phyloP scores from a whole-genome alignment of 2,113 vertebrate species.

The Spea bombifrons region DNA sequence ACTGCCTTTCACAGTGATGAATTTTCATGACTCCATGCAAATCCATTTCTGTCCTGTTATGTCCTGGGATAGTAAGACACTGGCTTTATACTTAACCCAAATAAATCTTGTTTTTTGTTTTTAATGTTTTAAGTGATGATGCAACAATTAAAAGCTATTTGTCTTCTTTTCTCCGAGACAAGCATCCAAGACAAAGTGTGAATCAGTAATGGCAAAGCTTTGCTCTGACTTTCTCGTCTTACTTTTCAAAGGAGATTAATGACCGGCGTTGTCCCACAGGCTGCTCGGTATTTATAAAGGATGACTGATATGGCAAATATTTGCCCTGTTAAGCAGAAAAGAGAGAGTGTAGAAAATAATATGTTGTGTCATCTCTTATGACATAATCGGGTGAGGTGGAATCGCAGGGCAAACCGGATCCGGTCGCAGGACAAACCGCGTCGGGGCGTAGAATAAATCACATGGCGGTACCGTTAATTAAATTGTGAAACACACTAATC shows the following conservation, averaged over 20 bases:
- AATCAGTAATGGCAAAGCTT: slow-evolving; percentile 59
- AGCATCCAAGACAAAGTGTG: background rate
- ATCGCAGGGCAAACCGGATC: background rate
- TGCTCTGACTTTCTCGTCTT: slow-evolving; percentile 48
- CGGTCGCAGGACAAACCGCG: no score
- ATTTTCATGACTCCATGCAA: background rate
- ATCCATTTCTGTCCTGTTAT: background rate
- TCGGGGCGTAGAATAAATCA: no score
- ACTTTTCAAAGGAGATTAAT: slow-evolving; percentile 62
- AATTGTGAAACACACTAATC: no score
- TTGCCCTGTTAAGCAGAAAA: slow-evolving; percentile 38
- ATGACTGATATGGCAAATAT: slow-evolving; percentile 39
- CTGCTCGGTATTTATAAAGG: slow-evolving; percentile 60
- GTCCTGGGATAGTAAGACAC: background rate
- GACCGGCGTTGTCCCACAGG: slow-evolving; percentile 53
- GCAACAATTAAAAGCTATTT: slow-evolving; percentile 53
- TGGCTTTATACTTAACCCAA: background rate
- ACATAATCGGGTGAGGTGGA: background rate
- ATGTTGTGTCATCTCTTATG: slow-evolving; percentile 12
- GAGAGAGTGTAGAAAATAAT: background rate
- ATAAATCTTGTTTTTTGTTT: background rate
- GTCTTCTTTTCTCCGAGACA: slow-evolving; percentile 53
- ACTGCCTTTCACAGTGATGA: no score
- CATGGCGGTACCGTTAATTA: no score
- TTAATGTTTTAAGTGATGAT: slow-evolving; percentile 11